Evolutionary conservation across 2,888 invertebrate species (phyloP), one percentile per base, ranked within the genome.

Genomic region (Melanostoma scalare): DNA sequence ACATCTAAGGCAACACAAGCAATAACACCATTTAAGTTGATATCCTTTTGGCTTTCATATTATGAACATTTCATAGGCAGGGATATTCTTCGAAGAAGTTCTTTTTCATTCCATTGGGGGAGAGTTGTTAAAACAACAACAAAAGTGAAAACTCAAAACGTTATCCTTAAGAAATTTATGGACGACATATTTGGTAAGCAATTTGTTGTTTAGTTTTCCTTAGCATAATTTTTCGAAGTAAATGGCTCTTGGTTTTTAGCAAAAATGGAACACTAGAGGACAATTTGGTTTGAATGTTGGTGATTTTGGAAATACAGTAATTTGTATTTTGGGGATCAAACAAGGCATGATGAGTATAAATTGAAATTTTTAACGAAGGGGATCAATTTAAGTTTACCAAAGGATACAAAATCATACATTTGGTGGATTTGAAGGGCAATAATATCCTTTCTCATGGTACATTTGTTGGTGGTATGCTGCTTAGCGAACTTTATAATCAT

Each of bases 21-120:
- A 69, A 80, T 80, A 80, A 80, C 75, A 80, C 44, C 79, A 75
- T 75, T 80, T 75, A 75, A 80, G 69, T 58, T 75, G 69, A 63
- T 80, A 69, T 69, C 69, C 61, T 69, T 55, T 63, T 52, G 58
- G 42, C 52, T 52, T 20, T 50, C 60, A 55, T 61, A 61, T 80
- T 56, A 61, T 63, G 56, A 58, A 50, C 56, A 75, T 79, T 60
- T 61, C 42, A 56, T 68, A 79, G 68, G 61, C 61, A 52, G 33
- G 20, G 20, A 20, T 20, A 60, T 55, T 53, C 67, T 69, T n/a
- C 10, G 36, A 50, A 48, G 48, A 55, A 20, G 42, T 68, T 74
- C 8, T 42, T 74, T 74, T 9, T 20, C 50, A 9, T 74, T 35
- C 6, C 36, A 38, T 44, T 31, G 6, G 33, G 44, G 30, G 53